These are phyloP conservation scores for Ostrea denselamellosa DNA, from an alignment of 1,140 invertebrate species.

Conservation along the genomic window DNA sequence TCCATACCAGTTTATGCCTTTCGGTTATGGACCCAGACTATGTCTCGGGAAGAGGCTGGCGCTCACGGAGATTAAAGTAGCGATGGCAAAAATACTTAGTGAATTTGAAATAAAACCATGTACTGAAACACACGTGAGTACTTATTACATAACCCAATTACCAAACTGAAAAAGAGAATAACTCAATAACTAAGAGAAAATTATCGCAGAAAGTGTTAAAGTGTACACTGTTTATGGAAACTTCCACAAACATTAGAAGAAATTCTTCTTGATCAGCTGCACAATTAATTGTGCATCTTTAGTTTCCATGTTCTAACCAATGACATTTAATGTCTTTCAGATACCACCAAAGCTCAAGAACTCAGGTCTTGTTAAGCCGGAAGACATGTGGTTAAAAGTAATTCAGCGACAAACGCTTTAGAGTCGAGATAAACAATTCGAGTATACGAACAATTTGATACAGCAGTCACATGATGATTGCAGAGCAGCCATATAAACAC, in stretches of 20 bases:
- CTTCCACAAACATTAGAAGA: no score
- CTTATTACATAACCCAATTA: not conserved
- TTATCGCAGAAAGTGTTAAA: no score
- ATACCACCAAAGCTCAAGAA: not conserved
- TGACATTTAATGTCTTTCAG: not conserved
- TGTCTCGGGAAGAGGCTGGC: constrained; percentile 71
- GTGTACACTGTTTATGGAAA: no score
- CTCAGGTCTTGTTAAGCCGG: not conserved
- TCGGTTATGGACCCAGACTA: constrained; percentile 82
- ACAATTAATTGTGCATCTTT: no score
- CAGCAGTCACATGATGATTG: no score
- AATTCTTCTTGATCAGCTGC: no score
- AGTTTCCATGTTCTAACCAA: no score
- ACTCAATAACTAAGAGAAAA: no score
- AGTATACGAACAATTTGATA: no score
- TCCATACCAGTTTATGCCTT: constrained; percentile 81
- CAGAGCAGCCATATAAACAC: no score
- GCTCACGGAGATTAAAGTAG: constrained; percentile 55
- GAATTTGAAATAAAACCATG: constrained; percentile 51
- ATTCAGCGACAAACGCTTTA: not conserved
- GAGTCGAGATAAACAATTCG: no score
- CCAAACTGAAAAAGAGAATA: no score
- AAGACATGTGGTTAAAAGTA: constrained; percentile 4
- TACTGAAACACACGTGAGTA: constrained; percentile 53
- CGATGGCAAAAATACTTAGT: constrained; percentile 56